These are phyloP conservation scores for Cephus rjabovi DNA, from an alignment of 2,888 invertebrate species.

Conservation along the genomic window DNA sequence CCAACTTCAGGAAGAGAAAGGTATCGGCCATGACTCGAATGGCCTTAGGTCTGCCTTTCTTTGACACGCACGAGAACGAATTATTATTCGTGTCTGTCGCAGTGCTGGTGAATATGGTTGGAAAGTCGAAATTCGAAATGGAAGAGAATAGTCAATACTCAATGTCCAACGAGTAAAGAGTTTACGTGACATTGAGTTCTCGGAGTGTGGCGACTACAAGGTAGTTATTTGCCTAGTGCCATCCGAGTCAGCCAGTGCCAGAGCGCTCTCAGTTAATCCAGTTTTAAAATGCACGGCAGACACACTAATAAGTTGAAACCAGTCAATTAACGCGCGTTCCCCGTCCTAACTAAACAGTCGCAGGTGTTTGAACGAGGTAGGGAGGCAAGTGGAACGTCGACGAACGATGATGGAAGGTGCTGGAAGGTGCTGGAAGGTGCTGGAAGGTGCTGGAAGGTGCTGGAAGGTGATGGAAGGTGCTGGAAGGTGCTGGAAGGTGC, in stretches of 20 bases:
- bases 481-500: background rate
- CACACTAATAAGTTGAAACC: constrained; percentile 59
- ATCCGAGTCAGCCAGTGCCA: background rate
- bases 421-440: background rate
- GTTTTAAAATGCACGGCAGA: constrained; percentile 36
- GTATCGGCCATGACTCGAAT: no score
- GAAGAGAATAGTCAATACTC: no score
- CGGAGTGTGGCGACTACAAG: no score
- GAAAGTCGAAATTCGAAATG: no score
- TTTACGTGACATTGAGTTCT: no score
- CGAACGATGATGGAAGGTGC: background rate
- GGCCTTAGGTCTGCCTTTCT: no score
- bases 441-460: background rate
- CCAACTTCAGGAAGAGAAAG: no score
- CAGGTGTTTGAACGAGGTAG: constrained; percentile 57
- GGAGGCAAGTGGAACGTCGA: constrained; percentile 16
- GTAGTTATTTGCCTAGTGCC: background rate
- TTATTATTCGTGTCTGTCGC: no score
- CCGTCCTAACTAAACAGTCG: constrained; percentile 59
- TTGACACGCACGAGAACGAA: no score
- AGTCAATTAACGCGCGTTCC: constrained; percentile 55
- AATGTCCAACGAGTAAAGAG: no score
- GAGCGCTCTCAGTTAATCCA: constrained; percentile 21
- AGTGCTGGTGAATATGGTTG: no score
- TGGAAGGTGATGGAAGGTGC: background rate